Percentiles rank a stretch among this genome's conserved stretches.
These are phyloP conservation scores for Spisula subtruncata DNA, from an alignment of 2,888 invertebrate genomes.

Conservation along the genomic window DNA sequence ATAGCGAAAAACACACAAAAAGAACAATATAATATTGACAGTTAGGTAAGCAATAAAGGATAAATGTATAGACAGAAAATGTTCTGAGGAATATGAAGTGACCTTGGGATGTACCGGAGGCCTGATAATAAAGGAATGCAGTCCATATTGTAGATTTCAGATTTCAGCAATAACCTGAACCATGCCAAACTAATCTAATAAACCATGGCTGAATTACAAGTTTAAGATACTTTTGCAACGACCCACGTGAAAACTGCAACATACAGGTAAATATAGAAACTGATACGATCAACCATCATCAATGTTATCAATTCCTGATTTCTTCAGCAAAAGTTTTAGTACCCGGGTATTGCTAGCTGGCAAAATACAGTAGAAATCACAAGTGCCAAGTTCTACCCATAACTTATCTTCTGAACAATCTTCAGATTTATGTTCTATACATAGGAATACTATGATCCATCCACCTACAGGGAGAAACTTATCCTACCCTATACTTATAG, in stretches of 20 bases:
- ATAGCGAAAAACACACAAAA: neutral
- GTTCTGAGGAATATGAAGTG: neutral
- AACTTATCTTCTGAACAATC: neutral
- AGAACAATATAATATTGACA: constrained; percentile 5
- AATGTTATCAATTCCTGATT: constrained; percentile 43
- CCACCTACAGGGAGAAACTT: too few relatives aligned
- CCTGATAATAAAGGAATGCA: neutral
- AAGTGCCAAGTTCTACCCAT: constrained; percentile 17
- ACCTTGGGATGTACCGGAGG: neutral
- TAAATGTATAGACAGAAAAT: neutral
- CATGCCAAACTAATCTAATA: neutral
- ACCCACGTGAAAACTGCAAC: constrained; percentile 17
- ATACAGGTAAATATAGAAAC: constrained; percentile 37
- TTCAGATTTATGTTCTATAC: neutral
- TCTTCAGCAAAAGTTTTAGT: constrained; percentile 5
- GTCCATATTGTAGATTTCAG: constrained; percentile 10
- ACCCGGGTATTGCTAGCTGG: neutral
- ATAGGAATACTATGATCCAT: neutral
- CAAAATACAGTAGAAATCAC: constrained; percentile 8
- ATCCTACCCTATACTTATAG: too few relatives aligned
- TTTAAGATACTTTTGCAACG: constrained; percentile 2
- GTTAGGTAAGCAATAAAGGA: neutral
- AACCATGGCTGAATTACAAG: neutral
- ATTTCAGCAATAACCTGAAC: neutral
- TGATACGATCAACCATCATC: constrained; percentile 30